Conservation (phyloP, 2,888 invertebrate species). For the Hanleya hanleyi region DNA sequence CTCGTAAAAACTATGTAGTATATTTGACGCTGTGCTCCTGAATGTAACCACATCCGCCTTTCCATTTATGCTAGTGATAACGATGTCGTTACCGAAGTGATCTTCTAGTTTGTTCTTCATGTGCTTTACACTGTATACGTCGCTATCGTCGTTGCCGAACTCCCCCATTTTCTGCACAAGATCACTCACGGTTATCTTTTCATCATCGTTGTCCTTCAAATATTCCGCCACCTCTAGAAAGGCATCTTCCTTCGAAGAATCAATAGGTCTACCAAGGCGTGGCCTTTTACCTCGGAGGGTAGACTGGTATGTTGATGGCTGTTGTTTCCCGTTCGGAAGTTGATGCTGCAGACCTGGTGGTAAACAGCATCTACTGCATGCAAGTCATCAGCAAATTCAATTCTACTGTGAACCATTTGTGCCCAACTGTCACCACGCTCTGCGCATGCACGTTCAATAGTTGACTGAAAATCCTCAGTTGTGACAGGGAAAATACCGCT, state of each 20-base stretch:
- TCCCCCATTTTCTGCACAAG: conserved; percentile 35
- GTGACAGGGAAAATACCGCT: neutral
- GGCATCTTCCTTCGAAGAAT: neutral
- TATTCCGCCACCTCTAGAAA: conserved; percentile 6
- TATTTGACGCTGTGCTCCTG: conserved; percentile 23
- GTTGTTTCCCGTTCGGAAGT: conserved; percentile 32
- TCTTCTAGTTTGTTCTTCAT: conserved; percentile 30
- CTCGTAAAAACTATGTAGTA: conserved; percentile 34
- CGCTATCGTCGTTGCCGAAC: neutral
- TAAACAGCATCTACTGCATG: conserved; percentile 43
- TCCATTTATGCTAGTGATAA: conserved; percentile 36
- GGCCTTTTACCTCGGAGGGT: neutral
- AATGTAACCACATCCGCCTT: conserved; percentile 34
- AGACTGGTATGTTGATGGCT: neutral
- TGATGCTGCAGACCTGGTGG: conserved; percentile 40
- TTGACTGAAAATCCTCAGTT: neutral
- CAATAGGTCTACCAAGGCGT: neutral
- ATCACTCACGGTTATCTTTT: conserved; percentile 33
- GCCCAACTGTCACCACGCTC: conserved; percentile 16
- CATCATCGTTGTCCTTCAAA: conserved; percentile 33
- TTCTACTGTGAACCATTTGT: conserved; percentile 2
- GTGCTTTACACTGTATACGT: conserved; percentile 23
- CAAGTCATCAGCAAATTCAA: conserved; percentile 27
- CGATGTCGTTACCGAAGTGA: conserved; percentile 35
- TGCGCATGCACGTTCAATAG: neutral